These are phyloP conservation scores for Scaptomyza tumidula DNA, from an alignment of 2,888 invertebrate species.

Conservation along the genomic window DNA sequence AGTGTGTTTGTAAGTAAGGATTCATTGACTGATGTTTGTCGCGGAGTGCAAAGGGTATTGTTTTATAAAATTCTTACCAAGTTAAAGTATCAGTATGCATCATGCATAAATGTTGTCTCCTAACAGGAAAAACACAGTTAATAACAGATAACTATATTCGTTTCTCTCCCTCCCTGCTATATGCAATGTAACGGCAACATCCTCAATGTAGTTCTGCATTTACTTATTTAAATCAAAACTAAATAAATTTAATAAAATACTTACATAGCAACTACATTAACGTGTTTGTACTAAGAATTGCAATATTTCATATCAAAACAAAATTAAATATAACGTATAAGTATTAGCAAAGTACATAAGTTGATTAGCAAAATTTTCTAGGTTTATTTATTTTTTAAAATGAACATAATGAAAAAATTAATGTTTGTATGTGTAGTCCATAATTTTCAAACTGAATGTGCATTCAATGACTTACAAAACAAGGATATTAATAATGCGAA, in stretches of 20 bases:
- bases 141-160: constrained; percentile 12
- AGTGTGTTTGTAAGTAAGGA: constrained; percentile 27
- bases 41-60: constrained; percentile 11
- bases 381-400: constrained; percentile 75
- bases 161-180: constrained; percentile 27
- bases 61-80: constrained; percentile 36
- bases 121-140: constrained; percentile 13
- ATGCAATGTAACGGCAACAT: constrained; percentile 16
- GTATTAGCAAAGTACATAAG: constrained; percentile 47
- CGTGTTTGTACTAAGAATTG: constrained; percentile 58
- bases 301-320: constrained; percentile 65
- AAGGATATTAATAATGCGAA: constrained; percentile 34
- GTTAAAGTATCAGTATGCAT: constrained; percentile 46
- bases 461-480: constrained; percentile 29
- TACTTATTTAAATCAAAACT: constrained; percentile 47
- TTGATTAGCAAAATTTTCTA: constrained; percentile 65
- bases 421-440: constrained; percentile 77
- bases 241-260: constrained; percentile 35
- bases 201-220: constrained; percentile 66
- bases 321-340: constrained; percentile 19
- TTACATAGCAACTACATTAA: constrained; percentile 55
- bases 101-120: constrained; percentile 25
- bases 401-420: constrained; percentile 24
- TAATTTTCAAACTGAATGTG: constrained; percentile 73
- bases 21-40: constrained; percentile 63